phyloP scores from a whole-genome alignment of 2,797 vertebrate genomes.

The Paramormyrops hopkinsi region DNA sequence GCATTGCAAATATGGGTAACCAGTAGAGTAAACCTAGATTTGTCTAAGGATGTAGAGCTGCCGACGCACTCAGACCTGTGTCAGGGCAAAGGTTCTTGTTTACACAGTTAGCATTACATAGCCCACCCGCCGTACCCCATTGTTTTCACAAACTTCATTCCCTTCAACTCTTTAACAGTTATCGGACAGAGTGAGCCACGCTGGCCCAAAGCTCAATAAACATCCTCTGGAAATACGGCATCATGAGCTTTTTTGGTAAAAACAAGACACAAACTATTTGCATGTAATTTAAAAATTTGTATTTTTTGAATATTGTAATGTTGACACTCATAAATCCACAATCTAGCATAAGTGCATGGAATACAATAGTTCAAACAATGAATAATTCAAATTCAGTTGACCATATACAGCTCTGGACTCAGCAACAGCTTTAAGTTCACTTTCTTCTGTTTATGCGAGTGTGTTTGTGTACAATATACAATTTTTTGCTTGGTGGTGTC shows the following conservation, averaged over 20 bases:
- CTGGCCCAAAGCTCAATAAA: not conserved
- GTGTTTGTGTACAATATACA: not conserved
- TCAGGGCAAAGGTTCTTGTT: not conserved
- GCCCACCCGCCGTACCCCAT: not conserved
- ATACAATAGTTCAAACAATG: not conserved
- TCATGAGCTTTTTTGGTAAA: not conserved
- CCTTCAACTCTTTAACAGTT: not conserved
- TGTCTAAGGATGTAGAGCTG: not conserved
- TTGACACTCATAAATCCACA: not conserved
- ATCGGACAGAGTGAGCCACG: not conserved
- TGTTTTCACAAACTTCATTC: not conserved
- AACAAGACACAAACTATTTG: not conserved
- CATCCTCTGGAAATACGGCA: not conserved
- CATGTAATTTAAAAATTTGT: not conserved
- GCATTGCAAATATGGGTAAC: not conserved
- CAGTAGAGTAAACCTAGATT: not conserved
- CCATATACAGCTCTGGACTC: not conserved
- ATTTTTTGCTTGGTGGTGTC: not conserved
- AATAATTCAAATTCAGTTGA: not conserved
- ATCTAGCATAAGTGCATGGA: not conserved
- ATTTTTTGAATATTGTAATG: not conserved
- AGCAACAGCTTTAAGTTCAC: not conserved
- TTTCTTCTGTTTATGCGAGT: not conserved
- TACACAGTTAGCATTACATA: not conserved
- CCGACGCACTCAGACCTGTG: too few relatives aligned